A percentile compares a stretch with the other conserved stretches of the same genome.
Conservation (phyloP, 35 echinoderm and acorn worm species). For the Heliocidaris tuberculata region DNA sequence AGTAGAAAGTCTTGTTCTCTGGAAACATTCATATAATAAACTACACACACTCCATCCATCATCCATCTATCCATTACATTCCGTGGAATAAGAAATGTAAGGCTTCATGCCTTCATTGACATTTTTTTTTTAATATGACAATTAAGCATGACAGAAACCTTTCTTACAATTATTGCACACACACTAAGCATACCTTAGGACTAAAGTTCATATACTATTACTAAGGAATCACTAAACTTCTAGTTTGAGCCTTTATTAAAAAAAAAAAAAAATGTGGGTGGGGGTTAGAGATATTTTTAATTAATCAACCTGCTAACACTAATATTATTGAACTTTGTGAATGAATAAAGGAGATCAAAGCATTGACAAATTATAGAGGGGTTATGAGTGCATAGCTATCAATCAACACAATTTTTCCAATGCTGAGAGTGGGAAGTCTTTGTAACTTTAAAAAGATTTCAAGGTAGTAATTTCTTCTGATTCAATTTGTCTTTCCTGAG, state of each 20-base stretch:
- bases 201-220: neutral
- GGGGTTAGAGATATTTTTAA: neutral
- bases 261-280: neutral
- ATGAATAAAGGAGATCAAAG: neutral
- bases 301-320: neutral
- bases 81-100: too few relatives aligned
- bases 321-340: neutral
- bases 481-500: neutral
- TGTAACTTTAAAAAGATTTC: neutral
- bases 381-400: neutral
- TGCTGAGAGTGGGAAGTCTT: neutral
- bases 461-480: slow-evolving; percentile 3
- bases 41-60: too few relatives aligned
- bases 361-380: neutral
- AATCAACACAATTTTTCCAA: neutral
- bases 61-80: too few relatives aligned
- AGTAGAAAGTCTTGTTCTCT: neutral
- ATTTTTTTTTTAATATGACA: too few relatives aligned
- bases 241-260: neutral
- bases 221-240: neutral
- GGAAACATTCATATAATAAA: neutral
- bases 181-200: too few relatives aligned
- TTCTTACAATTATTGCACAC: too few relatives aligned
- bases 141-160: too few relatives aligned
- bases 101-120: too few relatives aligned